A percentile compares a stretch with the other conserved stretches of the same genome.
phyloP scores from a whole-genome alignment of 2,113 vertebrate genomes.

The Cottus gobio region DNA sequence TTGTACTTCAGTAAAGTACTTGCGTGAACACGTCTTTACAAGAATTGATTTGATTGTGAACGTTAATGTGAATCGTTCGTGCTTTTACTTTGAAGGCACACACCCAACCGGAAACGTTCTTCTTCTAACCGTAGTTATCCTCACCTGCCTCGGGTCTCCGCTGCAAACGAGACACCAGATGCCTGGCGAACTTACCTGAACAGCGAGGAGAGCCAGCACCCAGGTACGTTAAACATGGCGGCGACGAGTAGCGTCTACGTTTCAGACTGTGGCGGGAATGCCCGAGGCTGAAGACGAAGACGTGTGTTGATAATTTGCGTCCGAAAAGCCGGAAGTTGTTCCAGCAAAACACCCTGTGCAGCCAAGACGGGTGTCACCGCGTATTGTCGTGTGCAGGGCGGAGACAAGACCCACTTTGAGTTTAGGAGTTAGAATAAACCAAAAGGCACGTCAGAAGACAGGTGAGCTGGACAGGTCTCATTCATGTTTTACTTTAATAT shows the following conservation, averaged over 20 bases:
- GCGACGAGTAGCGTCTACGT: background rate
- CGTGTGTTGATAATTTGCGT: background rate
- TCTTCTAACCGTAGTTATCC: background rate
- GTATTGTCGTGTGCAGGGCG: background rate
- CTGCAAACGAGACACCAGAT: background rate
- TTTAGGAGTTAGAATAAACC: background rate
- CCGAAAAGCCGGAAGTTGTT: conserved; percentile 37
- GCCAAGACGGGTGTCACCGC: background rate
- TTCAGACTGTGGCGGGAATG: background rate
- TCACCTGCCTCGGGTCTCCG: background rate
- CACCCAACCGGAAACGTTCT: conserved; percentile 43
- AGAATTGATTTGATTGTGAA: background rate
- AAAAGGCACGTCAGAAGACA: background rate
- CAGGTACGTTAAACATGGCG: background rate
- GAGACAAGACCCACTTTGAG: background rate
- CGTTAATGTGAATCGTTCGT: fast-evolving
- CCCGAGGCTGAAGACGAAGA: conserved; percentile 2
- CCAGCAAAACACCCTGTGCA: background rate
- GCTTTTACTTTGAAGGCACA: conserved; percentile 64
- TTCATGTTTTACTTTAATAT: background rate
- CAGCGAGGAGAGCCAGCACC: fast-evolving
- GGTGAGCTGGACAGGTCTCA: conserved; percentile 35
- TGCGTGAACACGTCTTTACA: background rate
- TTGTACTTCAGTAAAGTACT: background rate
- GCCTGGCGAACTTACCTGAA: background rate